These are phyloP conservation scores for Sarcophaga caerulescens DNA, from an alignment of 2,888 invertebrate genomes.

Conservation along the genomic window DNA sequence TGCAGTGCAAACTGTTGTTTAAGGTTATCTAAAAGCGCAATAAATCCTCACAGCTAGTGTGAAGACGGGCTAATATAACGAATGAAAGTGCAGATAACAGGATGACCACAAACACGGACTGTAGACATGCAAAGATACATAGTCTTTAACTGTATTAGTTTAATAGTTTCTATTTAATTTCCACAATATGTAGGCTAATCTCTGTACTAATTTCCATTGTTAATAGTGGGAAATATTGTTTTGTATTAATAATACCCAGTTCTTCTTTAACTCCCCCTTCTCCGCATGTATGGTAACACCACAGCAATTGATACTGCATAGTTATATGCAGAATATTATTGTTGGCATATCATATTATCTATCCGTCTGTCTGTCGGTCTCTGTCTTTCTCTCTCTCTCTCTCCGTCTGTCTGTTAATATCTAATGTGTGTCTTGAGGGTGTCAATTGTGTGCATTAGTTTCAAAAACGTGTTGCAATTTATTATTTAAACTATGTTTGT, in stretches of 20 bases:
- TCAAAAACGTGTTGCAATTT: constrained; percentile 69
- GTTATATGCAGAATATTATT: neutral
- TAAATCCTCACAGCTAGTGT: no score
- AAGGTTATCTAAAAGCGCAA: no score
- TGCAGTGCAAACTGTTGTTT: no score
- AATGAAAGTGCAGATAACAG: no score
- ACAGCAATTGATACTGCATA: neutral
- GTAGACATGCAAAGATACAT: no score
- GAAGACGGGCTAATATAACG: no score
- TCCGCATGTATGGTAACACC: no score
- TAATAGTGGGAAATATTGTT: constrained; percentile 10
- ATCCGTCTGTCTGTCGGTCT: neutral
- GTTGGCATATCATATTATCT: constrained; percentile 4
- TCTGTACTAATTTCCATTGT: neutral
- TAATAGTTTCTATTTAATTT: no score
- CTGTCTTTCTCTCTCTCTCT: neutral
- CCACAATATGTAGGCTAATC: neutral
- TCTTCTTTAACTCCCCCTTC: neutral
- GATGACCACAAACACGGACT: no score
- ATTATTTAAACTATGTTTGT: constrained; percentile 57
- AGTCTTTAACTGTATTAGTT: no score
- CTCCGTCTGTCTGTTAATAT: constrained; percentile 32
- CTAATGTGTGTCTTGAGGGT: constrained; percentile 77
- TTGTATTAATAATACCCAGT: neutral
- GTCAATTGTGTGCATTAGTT: constrained; percentile 75